These are phyloP conservation scores for Bombus huntii DNA, from an alignment of 1,140 invertebrate genomes.

Conservation along the genomic window DNA sequence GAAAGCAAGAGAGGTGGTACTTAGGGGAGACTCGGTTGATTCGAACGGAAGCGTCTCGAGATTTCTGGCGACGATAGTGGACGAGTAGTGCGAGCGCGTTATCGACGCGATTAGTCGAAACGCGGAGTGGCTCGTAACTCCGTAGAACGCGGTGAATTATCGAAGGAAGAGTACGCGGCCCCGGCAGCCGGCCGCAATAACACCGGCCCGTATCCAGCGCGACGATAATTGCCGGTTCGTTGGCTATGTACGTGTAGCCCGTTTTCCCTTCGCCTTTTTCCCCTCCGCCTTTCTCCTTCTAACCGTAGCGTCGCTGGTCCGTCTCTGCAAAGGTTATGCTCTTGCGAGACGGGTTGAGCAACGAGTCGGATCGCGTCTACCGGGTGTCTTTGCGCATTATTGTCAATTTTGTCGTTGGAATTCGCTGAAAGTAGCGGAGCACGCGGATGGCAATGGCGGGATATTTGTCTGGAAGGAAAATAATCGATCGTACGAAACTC, in stretches of 20 bases:
- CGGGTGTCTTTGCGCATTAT: not conserved
- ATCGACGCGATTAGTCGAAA: slow-evolving; percentile 44
- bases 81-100: not conserved
- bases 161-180: not conserved
- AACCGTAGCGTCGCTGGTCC: slow-evolving; percentile 43
- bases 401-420: too few relatives aligned
- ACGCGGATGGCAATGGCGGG: too few relatives aligned
- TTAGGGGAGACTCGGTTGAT: not conserved
- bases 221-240: slow-evolving; percentile 67
- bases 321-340: slow-evolving; percentile 64
- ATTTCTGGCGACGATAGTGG: slow-evolving; percentile 4
- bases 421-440: too few relatives aligned
- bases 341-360: slow-evolving; percentile 64
- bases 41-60: not conserved
- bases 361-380: slow-evolving; percentile 30
- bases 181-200: slow-evolving; percentile 55
- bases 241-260: slow-evolving; percentile 38
- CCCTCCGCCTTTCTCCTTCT: slow-evolving; percentile 59
- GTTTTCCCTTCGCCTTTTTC: slow-evolving; percentile 55
- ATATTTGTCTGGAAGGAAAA: not conserved
- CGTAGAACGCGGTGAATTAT: not conserved
- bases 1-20: too few relatives aligned
- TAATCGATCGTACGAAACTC: not conserved
- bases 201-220: slow-evolving; percentile 44
- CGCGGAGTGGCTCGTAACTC: slow-evolving; percentile 35